phyloP scores from a whole-genome alignment of 2,113 vertebrate genomes.

The Rhipidura dahli region DNA sequence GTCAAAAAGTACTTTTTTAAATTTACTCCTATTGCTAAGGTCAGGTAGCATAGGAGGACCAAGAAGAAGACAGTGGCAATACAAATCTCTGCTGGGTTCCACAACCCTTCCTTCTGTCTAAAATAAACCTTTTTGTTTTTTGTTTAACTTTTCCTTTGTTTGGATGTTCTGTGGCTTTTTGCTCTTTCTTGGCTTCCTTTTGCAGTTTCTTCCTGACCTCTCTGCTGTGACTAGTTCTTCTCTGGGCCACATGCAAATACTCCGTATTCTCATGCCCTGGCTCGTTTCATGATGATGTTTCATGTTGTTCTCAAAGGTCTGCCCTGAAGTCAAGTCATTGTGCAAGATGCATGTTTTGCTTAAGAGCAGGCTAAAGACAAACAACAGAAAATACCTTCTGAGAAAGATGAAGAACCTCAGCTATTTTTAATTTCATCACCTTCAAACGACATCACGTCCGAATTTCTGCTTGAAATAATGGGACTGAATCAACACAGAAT shows the following conservation, averaged over 20 bases:
- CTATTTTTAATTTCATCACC: constrained; percentile 5
- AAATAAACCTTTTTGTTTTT: neutral
- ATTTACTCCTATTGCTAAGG: neutral
- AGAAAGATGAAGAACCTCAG: neutral
- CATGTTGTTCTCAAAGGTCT: neutral
- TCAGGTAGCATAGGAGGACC: neutral
- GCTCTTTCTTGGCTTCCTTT: neutral
- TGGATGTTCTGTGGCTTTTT: neutral
- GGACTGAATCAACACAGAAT: neutral
- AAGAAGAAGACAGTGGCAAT: neutral
- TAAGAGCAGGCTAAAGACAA: neutral
- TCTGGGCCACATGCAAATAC: neutral
- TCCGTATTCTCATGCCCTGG: neutral
- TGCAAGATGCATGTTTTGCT: neutral
- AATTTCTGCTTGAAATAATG: neutral
- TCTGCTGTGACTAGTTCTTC: neutral
- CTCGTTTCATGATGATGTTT: neutral
- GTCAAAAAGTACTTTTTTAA: neutral
- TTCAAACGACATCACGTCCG: neutral
- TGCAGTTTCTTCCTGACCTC: neutral
- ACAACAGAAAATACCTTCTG: neutral
- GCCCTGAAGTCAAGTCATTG: neutral
- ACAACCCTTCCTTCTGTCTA: neutral
- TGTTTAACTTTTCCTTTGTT: neutral
- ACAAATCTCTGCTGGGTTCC: neutral